A percentile compares a stretch with the other conserved stretches of the same genome.
These are phyloP conservation scores for Oryzias celebensis DNA, from an alignment of 2,113 vertebrate genomes.

Conservation along the genomic window DNA sequence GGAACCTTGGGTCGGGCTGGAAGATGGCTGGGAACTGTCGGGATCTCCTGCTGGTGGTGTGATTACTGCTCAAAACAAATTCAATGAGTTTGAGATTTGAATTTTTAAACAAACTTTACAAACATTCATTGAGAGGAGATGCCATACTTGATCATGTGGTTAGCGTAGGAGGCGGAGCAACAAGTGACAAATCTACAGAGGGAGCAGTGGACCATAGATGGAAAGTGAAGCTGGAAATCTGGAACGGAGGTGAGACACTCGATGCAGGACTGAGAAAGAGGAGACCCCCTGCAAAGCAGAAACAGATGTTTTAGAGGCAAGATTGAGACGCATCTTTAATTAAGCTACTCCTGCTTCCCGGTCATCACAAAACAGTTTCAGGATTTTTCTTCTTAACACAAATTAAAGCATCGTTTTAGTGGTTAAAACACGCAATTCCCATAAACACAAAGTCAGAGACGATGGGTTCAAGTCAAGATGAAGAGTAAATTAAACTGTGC, in stretches of 20 bases:
- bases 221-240: constrained; percentile 51
- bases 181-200: constrained; percentile 62
- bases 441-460: too few relatives aligned
- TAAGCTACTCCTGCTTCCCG: too few relatives aligned
- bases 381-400: too few relatives aligned
- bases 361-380: too few relatives aligned
- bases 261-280: constrained; percentile 21
- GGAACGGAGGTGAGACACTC: constrained; percentile 43
- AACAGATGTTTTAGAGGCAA: not conserved
- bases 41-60: constrained; percentile 21
- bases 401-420: too few relatives aligned
- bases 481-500: not conserved
- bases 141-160: constrained; percentile 71
- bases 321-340: not conserved
- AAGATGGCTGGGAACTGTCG: constrained; percentile 39
- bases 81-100: not conserved
- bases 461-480: not conserved
- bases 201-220: constrained; percentile 47
- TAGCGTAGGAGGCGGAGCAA: constrained; percentile 64
- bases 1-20: constrained; percentile 12
- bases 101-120: too few relatives aligned
- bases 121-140: not conserved
- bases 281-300: constrained; percentile 4
- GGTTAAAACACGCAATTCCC: too few relatives aligned
- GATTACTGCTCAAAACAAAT: constrained; percentile 45